Evolutionary conservation across 2,888 invertebrate genomes (phyloP).

Genomic region (Drosophila vallismaia): DNA sequence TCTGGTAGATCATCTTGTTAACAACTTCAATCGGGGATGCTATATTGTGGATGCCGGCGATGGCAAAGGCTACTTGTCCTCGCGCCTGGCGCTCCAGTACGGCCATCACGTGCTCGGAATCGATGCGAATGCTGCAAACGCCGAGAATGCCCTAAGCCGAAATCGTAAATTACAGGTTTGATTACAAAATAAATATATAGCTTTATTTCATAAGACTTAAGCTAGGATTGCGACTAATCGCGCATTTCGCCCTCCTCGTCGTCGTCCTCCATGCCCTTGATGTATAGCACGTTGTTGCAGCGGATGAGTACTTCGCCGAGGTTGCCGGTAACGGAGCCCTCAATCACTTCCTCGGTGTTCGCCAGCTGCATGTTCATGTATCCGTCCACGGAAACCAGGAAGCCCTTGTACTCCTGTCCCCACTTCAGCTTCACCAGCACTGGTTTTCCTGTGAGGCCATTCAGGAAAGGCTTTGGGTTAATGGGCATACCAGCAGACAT

Average conservation of each 20-base stretch:
- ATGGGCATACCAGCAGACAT: conserved; percentile 94
- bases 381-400: conserved; percentile 98
- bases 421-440: conserved; percentile 99
- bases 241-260: conserved; percentile 98
- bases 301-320: conserved; percentile 98
- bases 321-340: conserved; percentile 93
- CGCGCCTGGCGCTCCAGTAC: conserved; percentile 89
- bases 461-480: conserved; percentile 99
- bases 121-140: conserved; percentile 89
- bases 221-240: conserved; percentile 62
- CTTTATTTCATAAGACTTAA: conserved; percentile 55
- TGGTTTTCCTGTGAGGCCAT: conserved; percentile 98
- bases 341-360: conserved; percentile 98
- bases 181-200: conserved; percentile 54
- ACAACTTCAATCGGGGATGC: conserved; percentile 8
- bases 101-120: conserved; percentile 90
- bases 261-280: conserved; percentile 97
- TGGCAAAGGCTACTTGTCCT: conserved; percentile 94
- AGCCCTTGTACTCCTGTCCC: conserved; percentile 99
- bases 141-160: conserved; percentile 87
- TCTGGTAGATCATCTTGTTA: conserved; percentile 85
- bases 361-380: conserved; percentile 99
- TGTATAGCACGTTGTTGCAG: conserved; percentile 98
- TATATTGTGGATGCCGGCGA: conserved; percentile 93
- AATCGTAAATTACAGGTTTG: conserved; percentile 80